Conservation (phyloP, 2,888 invertebrate genomes). For the Amphipyra tragopoginis region DNA sequence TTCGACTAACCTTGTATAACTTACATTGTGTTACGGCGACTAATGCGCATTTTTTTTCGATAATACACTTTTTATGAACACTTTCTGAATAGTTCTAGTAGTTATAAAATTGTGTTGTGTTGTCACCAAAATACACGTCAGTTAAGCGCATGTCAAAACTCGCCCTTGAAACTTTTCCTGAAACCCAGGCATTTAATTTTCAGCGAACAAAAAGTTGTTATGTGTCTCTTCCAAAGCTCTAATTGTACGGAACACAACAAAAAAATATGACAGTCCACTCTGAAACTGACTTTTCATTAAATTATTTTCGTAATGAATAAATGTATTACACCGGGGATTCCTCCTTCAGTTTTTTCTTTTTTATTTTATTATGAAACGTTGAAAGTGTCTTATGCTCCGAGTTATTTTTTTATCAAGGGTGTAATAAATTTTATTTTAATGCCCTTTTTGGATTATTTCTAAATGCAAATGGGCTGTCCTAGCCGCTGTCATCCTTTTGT, state of each 20-base stretch:
- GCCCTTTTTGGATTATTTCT: conserved; percentile 75
- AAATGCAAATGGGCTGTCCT: conserved; percentile 77
- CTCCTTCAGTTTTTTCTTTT: conserved; percentile 73
- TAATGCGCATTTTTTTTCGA: too few species aligned
- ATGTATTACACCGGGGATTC: conserved; percentile 82
- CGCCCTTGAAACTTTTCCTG: conserved; percentile 16
- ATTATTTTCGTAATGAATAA: conserved; percentile 85
- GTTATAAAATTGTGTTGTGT: not conserved
- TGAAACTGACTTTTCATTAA: conserved; percentile 72
- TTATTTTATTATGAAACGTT: conserved; percentile 79
- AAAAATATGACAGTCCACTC: conserved; percentile 22
- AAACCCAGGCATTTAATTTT: conserved; percentile 5
- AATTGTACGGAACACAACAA: conserved; percentile 31
- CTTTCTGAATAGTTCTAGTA: not conserved
- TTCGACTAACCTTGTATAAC: too few species aligned
- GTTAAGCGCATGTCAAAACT: conserved; percentile 9
- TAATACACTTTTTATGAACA: too few species aligned
- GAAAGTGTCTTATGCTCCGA: conserved; percentile 76
- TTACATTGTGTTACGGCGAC: too few species aligned
- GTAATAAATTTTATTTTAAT: conserved; percentile 81
- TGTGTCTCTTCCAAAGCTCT: not conserved
- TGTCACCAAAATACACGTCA: conserved; percentile 22
- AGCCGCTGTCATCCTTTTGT: conserved; percentile 68
- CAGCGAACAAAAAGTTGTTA: conserved; percentile 1
- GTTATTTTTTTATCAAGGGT: conserved; percentile 77